A percentile compares a stretch with the other conserved stretches of the same genome.
Conservation (phyloP, 1,140 invertebrate genomes). For the Zaprionus davidi region DNA sequence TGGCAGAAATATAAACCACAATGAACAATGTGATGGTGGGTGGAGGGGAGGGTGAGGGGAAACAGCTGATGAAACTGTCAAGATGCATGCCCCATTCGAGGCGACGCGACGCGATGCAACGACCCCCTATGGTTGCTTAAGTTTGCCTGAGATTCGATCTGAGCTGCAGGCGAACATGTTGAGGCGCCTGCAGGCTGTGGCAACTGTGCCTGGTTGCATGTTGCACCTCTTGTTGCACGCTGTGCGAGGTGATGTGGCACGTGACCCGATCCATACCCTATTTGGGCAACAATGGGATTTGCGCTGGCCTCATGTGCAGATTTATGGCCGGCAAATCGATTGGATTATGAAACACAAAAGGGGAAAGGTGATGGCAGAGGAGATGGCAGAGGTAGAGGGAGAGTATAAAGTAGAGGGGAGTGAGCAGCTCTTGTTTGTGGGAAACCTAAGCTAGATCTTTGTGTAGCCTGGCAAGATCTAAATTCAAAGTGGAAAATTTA, state of each 20-base stretch:
- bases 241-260: conserved; percentile 49
- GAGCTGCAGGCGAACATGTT: conserved; percentile 14
- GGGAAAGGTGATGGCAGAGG: not conserved
- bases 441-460: not conserved
- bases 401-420: not conserved
- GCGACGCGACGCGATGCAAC: conserved; percentile 5
- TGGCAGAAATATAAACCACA: conserved; percentile 27
- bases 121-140: conserved; percentile 34
- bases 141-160: not conserved
- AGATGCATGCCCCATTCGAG: conserved; percentile 14
- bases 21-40: not conserved
- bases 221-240: conserved; percentile 41
- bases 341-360: conserved; percentile 1
- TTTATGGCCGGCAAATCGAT: conserved; percentile 45
- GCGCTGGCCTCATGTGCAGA: conserved; percentile 36
- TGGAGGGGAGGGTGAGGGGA: not conserved
- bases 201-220: conserved; percentile 8
- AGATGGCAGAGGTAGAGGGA: not conserved
- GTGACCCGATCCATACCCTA: conserved; percentile 50
- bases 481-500: not conserved
- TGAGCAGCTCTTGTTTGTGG: conserved; percentile 14
- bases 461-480: not conserved
- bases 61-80: conserved; percentile 47
- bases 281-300: conserved; percentile 39
- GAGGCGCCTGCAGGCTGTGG: conserved; percentile 12